phyloP scores from a whole-genome alignment of 1,140 invertebrate genomes.

The Philopotamus ludificatus region DNA sequence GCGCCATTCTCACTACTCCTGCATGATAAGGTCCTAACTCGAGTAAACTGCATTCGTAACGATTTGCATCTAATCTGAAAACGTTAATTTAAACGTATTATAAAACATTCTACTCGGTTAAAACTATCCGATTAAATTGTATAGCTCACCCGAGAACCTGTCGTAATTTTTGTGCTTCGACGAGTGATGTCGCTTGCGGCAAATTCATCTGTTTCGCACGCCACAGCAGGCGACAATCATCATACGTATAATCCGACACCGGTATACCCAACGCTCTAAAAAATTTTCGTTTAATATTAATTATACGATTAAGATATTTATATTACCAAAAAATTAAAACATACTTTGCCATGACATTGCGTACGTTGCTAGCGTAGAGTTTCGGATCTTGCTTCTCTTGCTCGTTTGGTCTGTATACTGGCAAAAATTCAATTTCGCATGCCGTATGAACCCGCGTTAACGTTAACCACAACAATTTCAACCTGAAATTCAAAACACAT shows the following conservation, averaged over 20 bases:
- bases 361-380: conserved; percentile 87
- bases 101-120: conserved; percentile 44
- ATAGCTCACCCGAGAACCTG: conserved; percentile 63
- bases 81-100: conserved; percentile 1
- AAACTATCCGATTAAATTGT: conserved; percentile 1
- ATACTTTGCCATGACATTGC: conserved; percentile 88
- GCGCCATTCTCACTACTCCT: conserved; percentile 49
- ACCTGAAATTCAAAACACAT: conserved; percentile 56
- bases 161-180: conserved; percentile 76
- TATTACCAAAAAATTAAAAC: neutral
- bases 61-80: conserved; percentile 52
- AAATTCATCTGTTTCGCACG: conserved; percentile 79
- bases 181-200: conserved; percentile 68
- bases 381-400: conserved; percentile 85
- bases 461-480: conserved; percentile 86
- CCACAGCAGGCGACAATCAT: conserved; percentile 84
- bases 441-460: conserved; percentile 86
- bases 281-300: conserved; percentile 41
- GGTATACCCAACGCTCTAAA: conserved; percentile 78
- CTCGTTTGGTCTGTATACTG: conserved; percentile 85
- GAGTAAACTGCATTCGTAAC: conserved; percentile 51
- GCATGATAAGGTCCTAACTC: conserved; percentile 47
- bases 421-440: conserved; percentile 93
- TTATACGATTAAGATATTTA: neutral
- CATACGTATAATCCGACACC: conserved; percentile 88